A percentile compares a stretch with the other conserved stretches of the same genome.
phyloP scores from a whole-genome alignment of 2,888 invertebrate species.

The Orthosia incerta region DNA sequence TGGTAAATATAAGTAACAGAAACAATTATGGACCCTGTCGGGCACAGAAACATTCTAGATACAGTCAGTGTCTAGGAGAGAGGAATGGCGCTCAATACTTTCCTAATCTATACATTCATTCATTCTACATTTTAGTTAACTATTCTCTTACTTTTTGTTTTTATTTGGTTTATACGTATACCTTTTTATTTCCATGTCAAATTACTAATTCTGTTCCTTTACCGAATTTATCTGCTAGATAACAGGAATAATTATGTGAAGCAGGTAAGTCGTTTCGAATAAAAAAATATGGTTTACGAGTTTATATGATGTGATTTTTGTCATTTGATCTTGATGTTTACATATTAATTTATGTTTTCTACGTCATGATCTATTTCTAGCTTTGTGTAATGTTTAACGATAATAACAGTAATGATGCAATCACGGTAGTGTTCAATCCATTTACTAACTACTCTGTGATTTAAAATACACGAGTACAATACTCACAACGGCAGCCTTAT shows the following conservation, averaged over 20 bases:
- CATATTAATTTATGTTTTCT: conserved; percentile 2
- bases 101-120: too few relatives aligned
- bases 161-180: too few relatives aligned
- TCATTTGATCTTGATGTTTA: conserved; percentile 28
- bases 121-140: too few relatives aligned
- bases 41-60: too few relatives aligned
- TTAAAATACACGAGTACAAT: not conserved
- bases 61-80: too few relatives aligned
- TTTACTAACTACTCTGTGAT: conserved; percentile 1
- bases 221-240: not conserved
- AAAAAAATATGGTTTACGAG: not conserved
- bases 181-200: too few relatives aligned
- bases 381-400: not conserved
- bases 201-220: not conserved
- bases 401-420: not conserved
- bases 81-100: too few relatives aligned
- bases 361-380: not conserved
- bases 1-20: too few relatives aligned
- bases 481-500: too few relatives aligned
- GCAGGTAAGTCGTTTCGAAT: not conserved
- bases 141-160: too few relatives aligned
- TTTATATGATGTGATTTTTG: conserved; percentile 7
- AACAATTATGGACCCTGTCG: too few relatives aligned
- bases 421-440: not conserved
- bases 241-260: conserved; percentile 17